Base-by-base conservation (phyloP, 2,797 vertebrate genomes). In the Diplodus sargus region DNA sequence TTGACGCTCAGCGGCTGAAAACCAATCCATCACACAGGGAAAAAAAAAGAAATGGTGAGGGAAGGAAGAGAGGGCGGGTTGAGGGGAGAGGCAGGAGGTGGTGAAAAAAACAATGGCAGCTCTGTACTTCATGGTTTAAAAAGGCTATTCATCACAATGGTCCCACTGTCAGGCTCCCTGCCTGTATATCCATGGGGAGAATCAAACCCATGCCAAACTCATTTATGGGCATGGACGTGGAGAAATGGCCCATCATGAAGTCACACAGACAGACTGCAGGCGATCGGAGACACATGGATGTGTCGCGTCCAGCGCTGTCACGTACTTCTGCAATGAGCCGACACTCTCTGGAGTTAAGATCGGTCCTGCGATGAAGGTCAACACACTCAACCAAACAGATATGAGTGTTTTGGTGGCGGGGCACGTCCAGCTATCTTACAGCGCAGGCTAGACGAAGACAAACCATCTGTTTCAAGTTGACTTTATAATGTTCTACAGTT, bases 61-160 rank as follows among this genome's bases (percentile, higher is more conserved):
- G 71, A 76, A 68, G 61, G 72, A 64, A 64, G 56, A 67, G 75
- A 43, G 23, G 71, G 65, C 58, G 63, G 63, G 17, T 42, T 51
- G 34, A 57, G 57, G 76, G 63, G 61, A 28, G 42, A 82, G 75
- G 75, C 74, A 69, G 74, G 68, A 81, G 85, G 73, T 63, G 70
- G 75, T 2, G 78, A 77, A 70, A 85, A 89, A 91, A 90, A 92
- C 91, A 90, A 90, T 86, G 88, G 86, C 51, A 53, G 79, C 3
- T 56, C 85, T 91, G 86, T 90, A 94, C 92, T 94, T 94, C 93
- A 92, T 95, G 81, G 87, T 91, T 94, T 94, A 92, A 94, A 94
- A 94, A 92, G 91, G 92, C 93, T 91, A 94, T 95, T 95, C 86
- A 95, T 95, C 94, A 95, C 89, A 90, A 82, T 85, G 87, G 92